Conservation (phyloP, 2,888 invertebrate species). For the Pseudoips prasinana region DNA sequence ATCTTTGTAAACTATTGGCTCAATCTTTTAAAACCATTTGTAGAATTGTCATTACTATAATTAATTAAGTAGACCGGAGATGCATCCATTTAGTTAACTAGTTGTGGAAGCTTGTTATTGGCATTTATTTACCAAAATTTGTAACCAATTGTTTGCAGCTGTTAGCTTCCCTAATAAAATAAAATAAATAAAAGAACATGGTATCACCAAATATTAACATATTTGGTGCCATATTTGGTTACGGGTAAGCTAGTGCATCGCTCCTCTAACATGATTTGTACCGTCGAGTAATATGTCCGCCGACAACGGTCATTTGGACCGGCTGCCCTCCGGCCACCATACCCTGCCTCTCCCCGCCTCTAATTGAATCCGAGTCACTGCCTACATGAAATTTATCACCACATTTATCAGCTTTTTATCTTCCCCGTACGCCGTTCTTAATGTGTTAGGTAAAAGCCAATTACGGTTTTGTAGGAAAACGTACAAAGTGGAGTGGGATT, state of each 20-base stretch:
- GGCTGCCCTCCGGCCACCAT: conserved; percentile 26
- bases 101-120: too few relatives aligned
- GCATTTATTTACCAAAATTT: too few relatives aligned
- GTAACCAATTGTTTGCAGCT: too few relatives aligned
- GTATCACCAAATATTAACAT: too few relatives aligned
- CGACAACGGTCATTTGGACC: conserved; percentile 31
- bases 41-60: too few relatives aligned
- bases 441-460: conserved; percentile 40
- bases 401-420: conserved; percentile 54
- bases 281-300: conserved; percentile 20
- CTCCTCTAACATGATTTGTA: conserved; percentile 24
- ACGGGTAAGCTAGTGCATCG: conserved; percentile 9
- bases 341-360: conserved; percentile 35
- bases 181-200: too few relatives aligned
- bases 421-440: conserved; percentile 39
- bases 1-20: too few relatives aligned
- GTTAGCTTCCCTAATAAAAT: too few relatives aligned
- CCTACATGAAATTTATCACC: conserved; percentile 52
- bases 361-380: conserved; percentile 53
- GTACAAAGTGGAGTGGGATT: conserved; percentile 28
- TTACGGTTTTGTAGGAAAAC: conserved; percentile 31
- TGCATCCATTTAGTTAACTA: too few relatives aligned
- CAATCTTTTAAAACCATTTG: too few relatives aligned
- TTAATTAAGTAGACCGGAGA: too few relatives aligned
- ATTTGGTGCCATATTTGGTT: too few relatives aligned